Evolutionary conservation across 1,140 invertebrate genomes (phyloP), one percentile per base, ranked within the genome.

Genomic region (Saccostrea cuccullata): DNA sequence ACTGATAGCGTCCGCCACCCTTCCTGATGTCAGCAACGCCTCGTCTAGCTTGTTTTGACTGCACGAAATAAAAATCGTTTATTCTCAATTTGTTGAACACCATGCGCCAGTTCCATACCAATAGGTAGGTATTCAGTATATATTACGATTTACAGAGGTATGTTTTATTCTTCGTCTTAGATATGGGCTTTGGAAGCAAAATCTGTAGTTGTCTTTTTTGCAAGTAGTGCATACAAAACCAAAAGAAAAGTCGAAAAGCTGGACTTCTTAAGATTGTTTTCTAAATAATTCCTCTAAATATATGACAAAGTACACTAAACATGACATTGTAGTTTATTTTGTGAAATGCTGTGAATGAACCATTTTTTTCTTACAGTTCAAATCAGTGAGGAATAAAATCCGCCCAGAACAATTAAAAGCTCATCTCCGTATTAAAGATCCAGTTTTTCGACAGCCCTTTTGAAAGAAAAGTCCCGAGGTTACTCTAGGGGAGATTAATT

Each of bases 1-100:
- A 64, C 98, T 97, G 92, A 99, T 97, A 30, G 98, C 98, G 94
- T 99, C 98, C 92, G 98, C 98, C 94, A 98, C 98, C 93, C 99
- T 98, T 3, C 98, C 98, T 36, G 98, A 98, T 94, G 98, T 98
- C 9, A 99, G 95, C 13, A 99, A 95, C 26, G 98, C 98, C 95
- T 99, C 98, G 94, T 99, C 98, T 40, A 99, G 95, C 94, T 98
- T 98, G 82, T 98, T 96, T 95, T 99, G 98, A 91, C 97, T 95
- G 92, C 55, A 94, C 93, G 26, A 91, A 82, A 91, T 55, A 93
- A 8, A 36, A 13, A 30, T 26, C 26, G 26, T 36, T 77, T 36
- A 30, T 36, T 77, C 30, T 30, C 30, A 26, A 30, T 2, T 8
- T 17, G 23, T 77, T 12, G 3, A 20, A 64, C 58, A 17, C 58